phyloP scores from a whole-genome alignment of 2,113 vertebrate genomes.

The Megalops atlanticus region DNA sequence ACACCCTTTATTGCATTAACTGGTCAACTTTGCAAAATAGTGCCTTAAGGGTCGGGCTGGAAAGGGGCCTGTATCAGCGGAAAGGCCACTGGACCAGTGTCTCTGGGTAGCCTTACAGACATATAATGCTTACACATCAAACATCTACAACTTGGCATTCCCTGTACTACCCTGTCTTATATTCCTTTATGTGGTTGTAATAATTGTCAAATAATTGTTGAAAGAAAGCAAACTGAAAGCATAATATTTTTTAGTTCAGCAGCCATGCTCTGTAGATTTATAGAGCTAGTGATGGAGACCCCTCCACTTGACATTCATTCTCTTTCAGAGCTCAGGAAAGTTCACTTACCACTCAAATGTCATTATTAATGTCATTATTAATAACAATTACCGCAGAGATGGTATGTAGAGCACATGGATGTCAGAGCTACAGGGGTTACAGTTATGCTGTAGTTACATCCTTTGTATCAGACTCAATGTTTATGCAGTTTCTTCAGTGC shows the following conservation, averaged over 20 bases:
- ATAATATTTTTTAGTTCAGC: not conserved
- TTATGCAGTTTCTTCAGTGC: not conserved
- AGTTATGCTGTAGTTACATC: constrained; percentile 5
- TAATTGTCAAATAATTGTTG: not conserved
- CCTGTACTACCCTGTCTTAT: too few relatives aligned
- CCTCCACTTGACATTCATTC: not conserved
- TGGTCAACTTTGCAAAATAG: too few relatives aligned
- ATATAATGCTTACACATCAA: too few relatives aligned
- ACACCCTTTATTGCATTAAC: too few relatives aligned
- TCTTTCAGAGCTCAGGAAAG: too few relatives aligned
- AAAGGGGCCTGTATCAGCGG: too few relatives aligned
- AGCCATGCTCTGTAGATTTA: not conserved
- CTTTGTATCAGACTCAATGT: not conserved
- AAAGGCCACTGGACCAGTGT: too few relatives aligned
- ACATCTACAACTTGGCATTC: too few relatives aligned
- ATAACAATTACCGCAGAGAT: not conserved
- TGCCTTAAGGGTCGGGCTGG: too few relatives aligned
- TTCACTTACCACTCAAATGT: not conserved
- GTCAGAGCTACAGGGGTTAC: not conserved
- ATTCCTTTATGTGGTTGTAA: not conserved
- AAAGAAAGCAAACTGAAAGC: not conserved
- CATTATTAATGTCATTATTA: constrained; percentile 29
- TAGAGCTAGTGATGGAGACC: not conserved
- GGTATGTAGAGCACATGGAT: not conserved
- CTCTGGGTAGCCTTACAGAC: too few relatives aligned